These are phyloP conservation scores for Liparis tanakae DNA, from an alignment of 2,797 vertebrate species.

Conservation along the genomic window DNA sequence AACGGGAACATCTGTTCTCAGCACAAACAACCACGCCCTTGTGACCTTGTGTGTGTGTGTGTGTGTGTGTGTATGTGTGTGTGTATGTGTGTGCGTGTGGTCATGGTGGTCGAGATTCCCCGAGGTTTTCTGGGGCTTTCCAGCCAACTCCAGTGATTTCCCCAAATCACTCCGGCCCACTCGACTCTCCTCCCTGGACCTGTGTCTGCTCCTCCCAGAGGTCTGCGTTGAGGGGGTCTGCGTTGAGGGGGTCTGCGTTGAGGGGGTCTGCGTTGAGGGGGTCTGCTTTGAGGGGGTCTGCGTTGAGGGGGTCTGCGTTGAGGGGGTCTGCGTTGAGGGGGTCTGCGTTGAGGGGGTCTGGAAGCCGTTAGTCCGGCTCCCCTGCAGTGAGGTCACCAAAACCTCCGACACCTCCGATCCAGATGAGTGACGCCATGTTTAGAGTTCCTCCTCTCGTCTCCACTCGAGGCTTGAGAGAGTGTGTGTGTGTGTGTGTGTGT, in stretches of 20 bases:
- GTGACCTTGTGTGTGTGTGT: slow-evolving; percentile 2
- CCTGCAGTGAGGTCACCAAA: neutral
- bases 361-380: neutral
- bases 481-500: neutral
- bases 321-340: neutral
- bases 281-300: too few relatives aligned
- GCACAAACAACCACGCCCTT: slow-evolving; percentile 7
- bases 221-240: neutral
- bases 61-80: neutral
- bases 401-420: slow-evolving; percentile 1
- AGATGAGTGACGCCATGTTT: neutral
- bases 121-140: slow-evolving; percentile 42
- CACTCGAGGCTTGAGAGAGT: slow-evolving; percentile 18
- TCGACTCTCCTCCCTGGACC: slow-evolving; percentile 54
- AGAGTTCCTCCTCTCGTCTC: slow-evolving; percentile 17
- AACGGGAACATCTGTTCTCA: slow-evolving; percentile 50
- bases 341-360: slow-evolving; percentile 1
- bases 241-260: too few relatives aligned
- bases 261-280: too few relatives aligned
- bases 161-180: slow-evolving; percentile 28
- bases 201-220: slow-evolving; percentile 50
- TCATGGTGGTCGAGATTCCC: slow-evolving; percentile 9
- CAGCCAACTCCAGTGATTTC: slow-evolving; percentile 2
- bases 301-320: too few relatives aligned
- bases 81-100: slow-evolving; percentile 12